A percentile compares a stretch with the other conserved stretches of the same genome.
Conservation (phyloP, 2,797 vertebrate genomes). For the Sciurus carolinensis region DNA sequence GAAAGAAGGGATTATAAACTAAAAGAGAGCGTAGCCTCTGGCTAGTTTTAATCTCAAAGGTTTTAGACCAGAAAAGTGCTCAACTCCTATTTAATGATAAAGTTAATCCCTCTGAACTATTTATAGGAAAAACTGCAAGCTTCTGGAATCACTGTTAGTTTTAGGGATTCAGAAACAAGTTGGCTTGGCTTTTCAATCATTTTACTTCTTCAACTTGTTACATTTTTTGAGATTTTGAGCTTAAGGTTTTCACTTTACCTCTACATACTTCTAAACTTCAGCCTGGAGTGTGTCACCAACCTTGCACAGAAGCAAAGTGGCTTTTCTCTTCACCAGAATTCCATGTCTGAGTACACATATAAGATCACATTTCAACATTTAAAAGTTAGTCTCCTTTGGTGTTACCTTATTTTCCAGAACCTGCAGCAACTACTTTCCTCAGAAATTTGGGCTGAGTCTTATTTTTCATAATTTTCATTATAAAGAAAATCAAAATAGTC, state of each 20-base stretch:
- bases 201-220: constrained; percentile 54
- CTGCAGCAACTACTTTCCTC: neutral
- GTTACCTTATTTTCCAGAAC: neutral
- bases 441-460: constrained; percentile 22
- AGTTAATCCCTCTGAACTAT: constrained; percentile 40
- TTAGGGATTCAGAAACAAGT: constrained; percentile 44
- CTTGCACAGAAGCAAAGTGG: neutral
- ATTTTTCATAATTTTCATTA: constrained; percentile 52
- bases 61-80: constrained; percentile 39
- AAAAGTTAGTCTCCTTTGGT: constrained; percentile 22
- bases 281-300: neutral
- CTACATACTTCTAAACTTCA: constrained; percentile 22
- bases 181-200: constrained; percentile 51
- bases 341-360: neutral
- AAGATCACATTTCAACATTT: neutral
- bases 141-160: constrained; percentile 69
- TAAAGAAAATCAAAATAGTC: constrained; percentile 17
- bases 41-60: constrained; percentile 41
- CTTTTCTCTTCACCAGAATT: constrained; percentile 37
- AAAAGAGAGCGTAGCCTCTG: neutral
- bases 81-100: constrained; percentile 55
- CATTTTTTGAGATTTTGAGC: constrained; percentile 61
- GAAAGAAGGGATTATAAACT: constrained; percentile 42
- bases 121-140: constrained; percentile 59
- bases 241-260: constrained; percentile 31